Conservation (phyloP, 2,113 vertebrate genomes). For the Heptranchias perlo region DNA sequence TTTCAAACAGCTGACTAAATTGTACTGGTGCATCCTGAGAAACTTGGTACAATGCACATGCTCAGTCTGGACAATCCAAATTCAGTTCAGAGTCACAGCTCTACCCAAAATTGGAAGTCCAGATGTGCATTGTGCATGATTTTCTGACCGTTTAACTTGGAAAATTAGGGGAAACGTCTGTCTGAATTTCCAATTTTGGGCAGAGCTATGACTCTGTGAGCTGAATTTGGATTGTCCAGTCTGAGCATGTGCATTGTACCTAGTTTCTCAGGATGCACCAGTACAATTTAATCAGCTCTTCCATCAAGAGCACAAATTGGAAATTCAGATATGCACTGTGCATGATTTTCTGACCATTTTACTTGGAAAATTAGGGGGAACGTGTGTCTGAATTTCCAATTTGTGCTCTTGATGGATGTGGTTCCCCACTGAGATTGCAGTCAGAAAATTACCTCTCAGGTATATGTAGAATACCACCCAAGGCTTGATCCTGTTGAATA, state of each 20-base stretch:
- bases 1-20: neutral
- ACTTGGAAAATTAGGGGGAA: neutral
- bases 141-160: neutral
- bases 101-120: neutral
- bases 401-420: neutral
- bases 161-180: neutral
- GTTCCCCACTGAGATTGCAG: neutral
- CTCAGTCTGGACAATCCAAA: neutral
- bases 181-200: neutral
- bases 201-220: too few relatives aligned
- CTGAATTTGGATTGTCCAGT: too few relatives aligned
- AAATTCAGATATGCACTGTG: too few relatives aligned
- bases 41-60: neutral
- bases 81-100: neutral
- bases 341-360: too few relatives aligned
- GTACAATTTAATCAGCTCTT: too few relatives aligned
- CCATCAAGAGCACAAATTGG: too few relatives aligned
- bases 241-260: too few relatives aligned
- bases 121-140: neutral
- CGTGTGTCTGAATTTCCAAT: neutral
- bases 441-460: neutral
- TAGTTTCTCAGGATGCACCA: too few relatives aligned
- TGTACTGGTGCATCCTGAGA: neutral
- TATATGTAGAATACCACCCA: neutral
- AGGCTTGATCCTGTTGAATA: neutral